Base-by-base conservation (phyloP, 2,888 invertebrate genomes). In the Hesperia comma region DNA sequence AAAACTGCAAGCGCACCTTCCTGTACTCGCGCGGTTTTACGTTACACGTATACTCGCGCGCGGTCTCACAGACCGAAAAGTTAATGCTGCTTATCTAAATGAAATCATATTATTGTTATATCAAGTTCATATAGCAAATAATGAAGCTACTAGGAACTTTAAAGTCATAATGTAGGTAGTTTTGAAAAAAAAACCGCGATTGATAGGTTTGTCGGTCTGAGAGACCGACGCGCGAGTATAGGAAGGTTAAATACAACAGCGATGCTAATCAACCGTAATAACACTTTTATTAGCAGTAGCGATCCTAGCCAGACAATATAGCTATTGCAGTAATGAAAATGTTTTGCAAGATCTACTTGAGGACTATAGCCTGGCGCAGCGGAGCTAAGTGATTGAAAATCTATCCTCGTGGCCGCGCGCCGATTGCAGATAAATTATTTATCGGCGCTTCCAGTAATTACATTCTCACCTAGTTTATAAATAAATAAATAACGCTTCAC, bases 361-460 rank as follows among this genome's bases (percentile, higher is more conserved):
- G 17, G 12, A 19, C 17, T n/a, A 55, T 32, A 62, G 37, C 37
- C 40, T 43, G 32, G 62, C 43, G 53, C 54, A 12, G 43, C 32
- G n/a, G n/a, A 63, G 46, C 33, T 63, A 56, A 63, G 63, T 63
- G 46, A 63, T 63, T 56, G 63, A 55, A 63, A 56, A 56, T 46
- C 33, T 8, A 46, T 63, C 43, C 32, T 14, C 41, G 19, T 41
- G 6, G 46, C n/a, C 46, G 55, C 46, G 55, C 19, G 7, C 46
- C 26, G 26, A 14, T 3, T 19, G 21, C 33, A 63, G 14, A 56
- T 46, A 33, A 21, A 37, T 46, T 15, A 49, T n/a, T 26, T 8
- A 55, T 19, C 17, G 17, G 17, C 46, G 19, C 46, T 46, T 10
- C 10, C 17, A 46, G 19, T 46, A 19, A 46, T 19, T 8, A 46